Conservation (phyloP, 2,888 invertebrate species). For the Anarsia innoxiella region DNA sequence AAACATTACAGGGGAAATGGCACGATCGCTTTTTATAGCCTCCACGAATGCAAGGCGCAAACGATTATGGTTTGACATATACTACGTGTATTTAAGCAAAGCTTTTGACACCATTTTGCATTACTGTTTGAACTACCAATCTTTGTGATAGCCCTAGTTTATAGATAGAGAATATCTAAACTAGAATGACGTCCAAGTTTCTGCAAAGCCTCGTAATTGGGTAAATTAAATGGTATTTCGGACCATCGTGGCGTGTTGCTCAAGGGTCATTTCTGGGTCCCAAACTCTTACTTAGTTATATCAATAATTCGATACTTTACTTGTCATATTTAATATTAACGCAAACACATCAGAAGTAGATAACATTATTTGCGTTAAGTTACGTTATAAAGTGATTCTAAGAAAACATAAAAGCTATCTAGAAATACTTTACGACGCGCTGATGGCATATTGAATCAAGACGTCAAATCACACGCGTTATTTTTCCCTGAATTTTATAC, state of each 20-base stretch:
- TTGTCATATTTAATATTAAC: no score
- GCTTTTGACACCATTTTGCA: no score
- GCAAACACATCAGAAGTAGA: no score
- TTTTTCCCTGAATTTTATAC: slow-evolving; percentile 9
- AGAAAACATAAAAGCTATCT: slow-evolving; percentile 5
- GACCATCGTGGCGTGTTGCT: slow-evolving; percentile 4
- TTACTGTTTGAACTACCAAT: no score
- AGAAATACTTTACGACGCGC: slow-evolving; percentile 6
- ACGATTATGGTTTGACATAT: slow-evolving; percentile 6
- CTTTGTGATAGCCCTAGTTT: no score
- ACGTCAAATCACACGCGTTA: slow-evolving; percentile 7
- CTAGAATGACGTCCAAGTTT: slow-evolving; percentile 12
- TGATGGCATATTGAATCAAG: slow-evolving; percentile 5
- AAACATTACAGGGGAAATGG: slow-evolving; percentile 7
- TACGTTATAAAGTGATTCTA: no score
- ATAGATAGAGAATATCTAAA: slow-evolving; percentile 11
- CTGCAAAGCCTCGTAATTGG: slow-evolving; percentile 11
- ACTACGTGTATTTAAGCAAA: neutral
- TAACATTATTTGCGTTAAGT: no score
- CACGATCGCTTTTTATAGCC: slow-evolving; percentile 3
- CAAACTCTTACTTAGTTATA: slow-evolving; percentile 3
- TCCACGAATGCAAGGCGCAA: slow-evolving; percentile 1
- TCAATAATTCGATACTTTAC: neutral
- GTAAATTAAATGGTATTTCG: slow-evolving; percentile 11
- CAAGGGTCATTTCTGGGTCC: slow-evolving; percentile 5